Evolutionary conservation across 1,140 invertebrate species (phyloP), one percentile per base, ranked within the genome.

Genomic region (Orchesella cincta): DNA sequence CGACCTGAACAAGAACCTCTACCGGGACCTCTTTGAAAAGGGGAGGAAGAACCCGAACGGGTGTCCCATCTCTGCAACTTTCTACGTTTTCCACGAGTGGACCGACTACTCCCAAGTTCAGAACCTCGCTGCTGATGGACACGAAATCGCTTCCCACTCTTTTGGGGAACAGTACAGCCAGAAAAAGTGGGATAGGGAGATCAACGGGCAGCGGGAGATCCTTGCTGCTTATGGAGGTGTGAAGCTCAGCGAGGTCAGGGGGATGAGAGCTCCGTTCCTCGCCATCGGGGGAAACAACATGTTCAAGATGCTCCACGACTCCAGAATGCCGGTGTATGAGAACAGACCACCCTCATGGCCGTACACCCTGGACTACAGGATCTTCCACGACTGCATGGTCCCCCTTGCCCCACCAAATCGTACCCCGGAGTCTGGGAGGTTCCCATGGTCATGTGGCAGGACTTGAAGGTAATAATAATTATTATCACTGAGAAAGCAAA

Each of bases 71-170:
- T 89, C 91, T 26, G 96, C 94, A 36, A 98, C 96, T 23, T 97
- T 98, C 88, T 99, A 98, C 86, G 94, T 98, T 28, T 97, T 95
- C 54, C 96, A 98, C 85, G 95, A 98, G 86, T 98, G 94, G 93
- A 98, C 96, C 35, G 95, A 98, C 87, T 98, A 98, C 88, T 94
- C 93, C 85, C 94, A 97, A 88, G 95, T 98, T 31, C 95, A 98
- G 87, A 97, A 97, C 86, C 89, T 98, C 52, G 97, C 98, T 85
- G 89, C 94, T 78, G 89, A 91, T 84, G 96, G 96, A 83, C 95
- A 98, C 84, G 97, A 98, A 89, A 96, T 98, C 86, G 96, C 18
- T 57, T 29, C 14, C 16, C 74, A 85, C 86, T 94, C 93, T 86
- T 96, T 96, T 86, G 94, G 94, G 76, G 94, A 96, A 85, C 93